Percentiles rank a stretch among this genome's conserved stretches.
These are phyloP conservation scores for Pseudomugil gertrudae DNA, from an alignment of 2,797 vertebrate genomes.

Conservation along the genomic window DNA sequence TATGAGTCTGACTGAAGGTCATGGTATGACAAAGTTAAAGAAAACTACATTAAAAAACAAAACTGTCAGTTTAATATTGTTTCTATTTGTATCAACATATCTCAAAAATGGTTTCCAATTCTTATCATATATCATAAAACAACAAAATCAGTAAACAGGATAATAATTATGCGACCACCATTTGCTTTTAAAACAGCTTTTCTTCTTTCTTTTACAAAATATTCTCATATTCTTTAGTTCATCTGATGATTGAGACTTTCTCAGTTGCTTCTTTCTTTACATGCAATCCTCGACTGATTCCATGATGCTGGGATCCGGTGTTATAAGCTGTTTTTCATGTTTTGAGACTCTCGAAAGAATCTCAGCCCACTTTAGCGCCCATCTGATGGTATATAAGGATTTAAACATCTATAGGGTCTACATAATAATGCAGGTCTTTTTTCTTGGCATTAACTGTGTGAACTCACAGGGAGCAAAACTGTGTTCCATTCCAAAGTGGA, in stretches of 20 bases:
- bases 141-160: neutral
- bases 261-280: slow-evolving; percentile 4
- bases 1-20: slow-evolving; percentile 55
- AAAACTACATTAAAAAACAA: slow-evolving; percentile 20
- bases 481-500: slow-evolving; percentile 5
- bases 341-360: neutral
- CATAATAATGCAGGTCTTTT: neutral
- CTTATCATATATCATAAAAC: neutral
- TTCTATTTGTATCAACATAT: neutral
- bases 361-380: neutral
- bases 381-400: neutral
- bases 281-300: slow-evolving; percentile 1
- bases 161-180: neutral
- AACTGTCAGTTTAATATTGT: slow-evolving; percentile 9
- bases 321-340: slow-evolving; percentile 1
- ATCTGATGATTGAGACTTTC: slow-evolving; percentile 1
- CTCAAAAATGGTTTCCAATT: neutral
- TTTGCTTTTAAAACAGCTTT: neutral
- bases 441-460: no score
- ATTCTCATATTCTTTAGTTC: slow-evolving; percentile 5
- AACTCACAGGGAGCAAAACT: slow-evolving; percentile 19
- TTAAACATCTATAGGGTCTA: neutral
- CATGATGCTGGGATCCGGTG: neutral
- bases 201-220: slow-evolving; percentile 9
- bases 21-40: slow-evolving; percentile 25